Conservation (phyloP, 2,113 vertebrate genomes). For the Bubo bubo region DNA sequence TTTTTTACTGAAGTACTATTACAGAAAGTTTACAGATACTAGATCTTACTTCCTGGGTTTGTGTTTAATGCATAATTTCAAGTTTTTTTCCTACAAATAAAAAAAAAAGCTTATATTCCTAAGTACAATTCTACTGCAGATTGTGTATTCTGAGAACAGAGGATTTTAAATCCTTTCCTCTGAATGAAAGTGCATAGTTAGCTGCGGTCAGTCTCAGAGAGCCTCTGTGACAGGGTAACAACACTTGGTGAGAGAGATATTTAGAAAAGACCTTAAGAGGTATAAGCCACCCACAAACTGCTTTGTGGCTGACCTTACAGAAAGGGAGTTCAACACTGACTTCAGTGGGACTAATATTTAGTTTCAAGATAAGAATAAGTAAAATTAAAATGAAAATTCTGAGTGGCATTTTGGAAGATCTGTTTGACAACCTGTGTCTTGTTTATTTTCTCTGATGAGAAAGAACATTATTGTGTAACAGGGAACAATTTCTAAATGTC, state of each 20-base stretch:
- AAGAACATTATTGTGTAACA: conserved; percentile 30
- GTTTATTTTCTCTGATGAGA: conserved; percentile 58
- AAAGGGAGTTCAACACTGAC: neutral
- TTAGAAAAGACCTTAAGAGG: neutral
- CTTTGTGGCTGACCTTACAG: neutral
- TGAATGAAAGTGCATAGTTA: neutral
- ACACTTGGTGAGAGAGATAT: neutral
- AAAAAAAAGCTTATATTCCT: neutral
- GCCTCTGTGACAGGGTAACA: neutral
- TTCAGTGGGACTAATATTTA: conserved; percentile 3
- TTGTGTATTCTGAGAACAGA: neutral
- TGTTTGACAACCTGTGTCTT: conserved; percentile 51
- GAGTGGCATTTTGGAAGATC: conserved; percentile 49
- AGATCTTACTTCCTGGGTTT: neutral
- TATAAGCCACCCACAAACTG: neutral
- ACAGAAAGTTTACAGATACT: neutral
- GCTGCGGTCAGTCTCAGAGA: neutral
- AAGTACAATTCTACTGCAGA: neutral
- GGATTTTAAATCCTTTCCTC: neutral
- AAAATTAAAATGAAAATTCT: conserved; percentile 52
- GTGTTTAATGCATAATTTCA: neutral
- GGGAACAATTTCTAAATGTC: conserved; percentile 57
- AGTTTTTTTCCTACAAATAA: neutral
- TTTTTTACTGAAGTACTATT: neutral
- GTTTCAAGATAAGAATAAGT: conserved; percentile 29